Base-by-base conservation (phyloP, 1,140 invertebrate species). In the Amphibalanus amphitrite region DNA sequence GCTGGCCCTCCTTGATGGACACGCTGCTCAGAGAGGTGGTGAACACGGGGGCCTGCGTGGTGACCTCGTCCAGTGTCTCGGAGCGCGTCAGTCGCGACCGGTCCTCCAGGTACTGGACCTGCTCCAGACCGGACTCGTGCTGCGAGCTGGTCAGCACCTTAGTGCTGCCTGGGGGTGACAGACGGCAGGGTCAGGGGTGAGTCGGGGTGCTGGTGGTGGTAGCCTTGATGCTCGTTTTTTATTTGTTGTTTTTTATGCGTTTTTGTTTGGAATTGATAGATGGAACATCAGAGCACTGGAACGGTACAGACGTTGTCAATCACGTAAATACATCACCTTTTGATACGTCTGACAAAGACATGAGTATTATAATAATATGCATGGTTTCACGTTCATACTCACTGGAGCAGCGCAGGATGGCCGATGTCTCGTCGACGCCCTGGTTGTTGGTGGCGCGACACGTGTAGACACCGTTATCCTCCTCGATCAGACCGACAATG, bases 401-500 rank as follows among this genome's bases (percentile, higher is more conserved):
- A 59, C 47, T 59, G 73, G 86, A 85, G 79, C 94, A 97, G 78
- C 89, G 90, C 30, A 76, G 73, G 17, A 73, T 70, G 64, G 74
- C 71, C 30, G 75, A 72, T 28, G 74, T 74, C 71, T 77, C 74
- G 69, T 76, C 73, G 73, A 71, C 75, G 30, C 94, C 94, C 30
- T 93, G 84, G 17, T 90, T 79, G 78, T 97, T 97, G 13, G 90
- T 90, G 26, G 95, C 93, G 65, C 92, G 85, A 79, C 94, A 95
- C 3, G 93, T 95, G 79, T 99, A 98, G 23, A 90, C 85, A 38
- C 92, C 95, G 23, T 89, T 89, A 81, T 98, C 95, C 84, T 97
- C 93, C 69, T 92, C 90, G 79, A 96, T 92, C 73, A 93, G 79
- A 77, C 92, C 91, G 72, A 94, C 87, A 74, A 96, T 93, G 78